Evolutionary conservation across 2,113 vertebrate genomes (phyloP).

Genomic region (Toxotes chatareus): DNA sequence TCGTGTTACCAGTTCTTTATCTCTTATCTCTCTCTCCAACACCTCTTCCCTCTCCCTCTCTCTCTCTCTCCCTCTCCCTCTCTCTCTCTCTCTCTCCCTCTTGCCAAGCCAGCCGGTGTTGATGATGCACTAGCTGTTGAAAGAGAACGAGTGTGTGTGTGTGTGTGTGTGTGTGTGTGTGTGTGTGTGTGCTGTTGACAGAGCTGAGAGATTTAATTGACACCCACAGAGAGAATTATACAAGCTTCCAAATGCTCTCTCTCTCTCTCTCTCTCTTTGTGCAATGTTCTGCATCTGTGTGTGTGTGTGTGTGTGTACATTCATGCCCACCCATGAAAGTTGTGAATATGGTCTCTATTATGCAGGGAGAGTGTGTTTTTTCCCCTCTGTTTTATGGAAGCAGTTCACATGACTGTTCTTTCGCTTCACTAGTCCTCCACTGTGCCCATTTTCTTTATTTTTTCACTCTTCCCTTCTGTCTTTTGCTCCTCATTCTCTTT

Average conservation of each 20-base stretch:
- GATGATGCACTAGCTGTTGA: slow-evolving; percentile 67
- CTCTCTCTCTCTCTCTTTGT: slow-evolving; percentile 11
- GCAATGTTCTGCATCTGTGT: slow-evolving; percentile 22
- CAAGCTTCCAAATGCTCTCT: slow-evolving; percentile 71
- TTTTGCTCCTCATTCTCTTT: slow-evolving; percentile 18
- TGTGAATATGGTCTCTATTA: slow-evolving; percentile 37
- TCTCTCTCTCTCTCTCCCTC: slow-evolving; percentile 18
- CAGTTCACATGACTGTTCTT: slow-evolving; percentile 8
- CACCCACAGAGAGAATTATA: slow-evolving; percentile 78
- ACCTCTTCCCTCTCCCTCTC: slow-evolving; percentile 18
- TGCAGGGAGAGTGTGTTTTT: slow-evolving; percentile 16
- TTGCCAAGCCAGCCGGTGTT: slow-evolving; percentile 73
- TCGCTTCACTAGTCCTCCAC: slow-evolving; percentile 1
- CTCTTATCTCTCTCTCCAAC: slow-evolving; percentile 49
- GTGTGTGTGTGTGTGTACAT: slow-evolving; percentile 22
- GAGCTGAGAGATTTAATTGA: slow-evolving; percentile 78
- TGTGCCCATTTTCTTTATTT: background rate
- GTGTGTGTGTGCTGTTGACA: slow-evolving; percentile 64
- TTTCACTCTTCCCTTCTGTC: background rate
- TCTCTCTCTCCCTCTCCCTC: slow-evolving; percentile 15
- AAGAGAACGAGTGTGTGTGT: slow-evolving; percentile 48
- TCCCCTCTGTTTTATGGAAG: slow-evolving; percentile 18
- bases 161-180: slow-evolving; percentile 43
- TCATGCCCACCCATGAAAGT: slow-evolving; percentile 28
- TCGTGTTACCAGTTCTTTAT: slow-evolving; percentile 56